Base-by-base conservation (phyloP, 2,888 invertebrate genomes). In the Lomographa bimaculata region DNA sequence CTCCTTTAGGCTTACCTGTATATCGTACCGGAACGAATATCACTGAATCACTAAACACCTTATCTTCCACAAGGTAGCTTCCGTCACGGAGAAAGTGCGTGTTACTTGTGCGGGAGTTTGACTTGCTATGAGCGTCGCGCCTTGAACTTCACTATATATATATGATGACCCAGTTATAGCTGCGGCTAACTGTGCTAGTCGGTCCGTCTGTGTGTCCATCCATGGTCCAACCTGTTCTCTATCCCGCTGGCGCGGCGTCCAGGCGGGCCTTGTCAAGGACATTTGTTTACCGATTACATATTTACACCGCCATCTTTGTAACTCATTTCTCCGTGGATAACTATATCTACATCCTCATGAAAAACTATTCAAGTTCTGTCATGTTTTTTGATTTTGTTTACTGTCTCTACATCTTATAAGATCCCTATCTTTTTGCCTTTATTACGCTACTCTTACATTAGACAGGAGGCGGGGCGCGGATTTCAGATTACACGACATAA, bases 121-220 rank as follows among this genome's bases (percentile, higher is more conserved):
- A 83, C 85, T 84, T 79, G 85, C 85, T 85, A 90, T 92, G 92
- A 90, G 90, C 86, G 90, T 89, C 87, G 91, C 91, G 92, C 93
- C 94, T 94, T 94, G 94, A 94, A 94, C 94, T 94, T 94, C 92
- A 89, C 90, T 91, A 91, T 94, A 93, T 94, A 94, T 94, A 94
- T 94, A 94, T 86, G 84, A 84, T 94, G 94, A 94, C 94, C 94
- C 92, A 94, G 93, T 92, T 94, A 80, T 75, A 58, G 74, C 67
- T 62, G 63, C 70, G 65, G 73, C 65, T 87, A 85, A 85, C 86
- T 87, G 86, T 86, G 83, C 78, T 79, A 78, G 76, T 75, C 64
- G 70, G 74, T 68, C 68, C 58, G 67, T 67, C 68, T 64, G 71
- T 65, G 69, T 64, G 64, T 69, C 60, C 64, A 71, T 67, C 69